phyloP scores from a whole-genome alignment of 2,888 invertebrate genomes.

The Pseudanteris insignis region DNA sequence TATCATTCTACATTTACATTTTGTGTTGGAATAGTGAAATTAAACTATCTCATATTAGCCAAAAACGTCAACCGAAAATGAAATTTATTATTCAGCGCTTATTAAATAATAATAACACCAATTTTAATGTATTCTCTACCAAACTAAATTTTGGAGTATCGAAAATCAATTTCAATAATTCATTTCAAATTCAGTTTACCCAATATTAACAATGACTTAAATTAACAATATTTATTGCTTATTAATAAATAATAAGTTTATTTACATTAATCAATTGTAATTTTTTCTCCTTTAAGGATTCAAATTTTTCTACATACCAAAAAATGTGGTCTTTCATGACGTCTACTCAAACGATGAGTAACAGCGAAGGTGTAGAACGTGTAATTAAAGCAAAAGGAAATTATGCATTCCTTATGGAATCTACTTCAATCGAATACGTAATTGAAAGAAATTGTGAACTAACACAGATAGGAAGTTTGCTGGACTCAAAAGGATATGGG shows the following conservation, averaged over 20 bases:
- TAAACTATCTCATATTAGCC: too few species aligned
- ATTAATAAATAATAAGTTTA: not conserved
- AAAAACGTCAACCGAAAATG: too few species aligned
- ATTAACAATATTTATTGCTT: too few species aligned
- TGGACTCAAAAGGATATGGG: constrained; percentile 93
- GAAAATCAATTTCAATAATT: not conserved
- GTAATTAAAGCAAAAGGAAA: constrained; percentile 80
- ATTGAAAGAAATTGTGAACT: constrained; percentile 86
- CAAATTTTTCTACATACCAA: constrained; percentile 88
- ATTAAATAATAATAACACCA: too few species aligned
- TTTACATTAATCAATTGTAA: not conserved
- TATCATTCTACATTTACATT: too few species aligned
- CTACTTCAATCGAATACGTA: constrained; percentile 92
- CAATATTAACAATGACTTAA: too few species aligned
- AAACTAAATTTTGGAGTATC: not conserved
- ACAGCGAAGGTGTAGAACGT: constrained; percentile 86
- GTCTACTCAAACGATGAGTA: constrained; percentile 78
- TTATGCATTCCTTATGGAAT: constrained; percentile 97
- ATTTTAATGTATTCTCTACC: too few species aligned
- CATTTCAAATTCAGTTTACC: not conserved
- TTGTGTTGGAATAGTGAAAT: too few species aligned
- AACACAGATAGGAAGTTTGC: constrained; percentile 80
- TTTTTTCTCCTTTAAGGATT: constrained; percentile 70
- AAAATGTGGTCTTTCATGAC: constrained; percentile 95
- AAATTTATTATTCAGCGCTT: too few species aligned